A percentile compares a stretch with the other conserved stretches of the same genome.
Evolutionary conservation across 2,797 vertebrate genomes (phyloP).

Genomic region (Onychomys leucogaster): DNA sequence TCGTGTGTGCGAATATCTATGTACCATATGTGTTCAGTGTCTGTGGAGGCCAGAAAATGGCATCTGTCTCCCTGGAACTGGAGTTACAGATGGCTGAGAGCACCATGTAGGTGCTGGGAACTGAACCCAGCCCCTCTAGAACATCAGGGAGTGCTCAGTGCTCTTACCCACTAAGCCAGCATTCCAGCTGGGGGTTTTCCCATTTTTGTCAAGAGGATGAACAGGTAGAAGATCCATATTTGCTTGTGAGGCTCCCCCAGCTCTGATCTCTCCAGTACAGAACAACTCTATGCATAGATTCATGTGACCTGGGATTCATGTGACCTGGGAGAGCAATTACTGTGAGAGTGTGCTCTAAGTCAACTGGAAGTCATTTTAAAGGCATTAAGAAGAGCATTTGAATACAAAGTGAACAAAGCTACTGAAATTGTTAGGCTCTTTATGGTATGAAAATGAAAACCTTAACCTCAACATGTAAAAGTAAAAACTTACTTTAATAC

Average conservation of each 20-base stretch:
- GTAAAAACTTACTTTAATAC: neutral
- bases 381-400: neutral
- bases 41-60: neutral
- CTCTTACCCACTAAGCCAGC: neutral
- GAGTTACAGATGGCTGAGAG: neutral
- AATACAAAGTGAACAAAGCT: neutral
- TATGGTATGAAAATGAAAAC: conserved; percentile 7
- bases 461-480: neutral
- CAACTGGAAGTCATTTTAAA: neutral
- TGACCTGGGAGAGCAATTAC: neutral
- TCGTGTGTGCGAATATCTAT: too few relatives aligned
- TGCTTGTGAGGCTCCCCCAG: neutral
- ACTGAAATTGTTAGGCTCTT: neutral
- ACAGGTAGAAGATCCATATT: neutral
- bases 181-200: neutral
- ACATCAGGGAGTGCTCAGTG: neutral
- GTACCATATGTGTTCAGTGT: too few relatives aligned
- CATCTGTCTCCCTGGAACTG: neutral
- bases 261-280: neutral
- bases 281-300: neutral
- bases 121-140: neutral
- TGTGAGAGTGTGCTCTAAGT: neutral
- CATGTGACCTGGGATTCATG: too few relatives aligned
- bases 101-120: neutral
- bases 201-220: neutral